These are phyloP conservation scores for Drosophila helvetica DNA, from an alignment of 2,888 invertebrate species.

Conservation along the genomic window DNA sequence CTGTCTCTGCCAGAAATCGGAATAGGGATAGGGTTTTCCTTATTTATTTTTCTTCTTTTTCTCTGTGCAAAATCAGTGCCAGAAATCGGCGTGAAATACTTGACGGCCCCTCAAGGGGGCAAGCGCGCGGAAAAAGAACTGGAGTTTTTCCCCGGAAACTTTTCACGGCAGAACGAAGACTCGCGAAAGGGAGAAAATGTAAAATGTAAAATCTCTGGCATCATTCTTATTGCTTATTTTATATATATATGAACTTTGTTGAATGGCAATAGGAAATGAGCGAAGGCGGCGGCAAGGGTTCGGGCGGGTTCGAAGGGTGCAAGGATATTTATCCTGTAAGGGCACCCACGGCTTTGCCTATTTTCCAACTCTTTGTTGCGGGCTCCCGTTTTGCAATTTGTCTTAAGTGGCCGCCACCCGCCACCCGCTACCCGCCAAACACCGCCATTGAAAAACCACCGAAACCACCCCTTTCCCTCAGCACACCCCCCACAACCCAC, in stretches of 20 bases:
- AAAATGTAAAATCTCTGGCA: conserved; percentile 35
- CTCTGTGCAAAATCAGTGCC: conserved; percentile 39
- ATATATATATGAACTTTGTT: conserved; percentile 37
- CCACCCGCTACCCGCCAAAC: conserved; percentile 1
- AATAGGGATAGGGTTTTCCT: conserved; percentile 49
- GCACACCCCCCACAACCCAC: background rate
- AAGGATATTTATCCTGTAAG: background rate
- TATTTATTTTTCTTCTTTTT: background rate
- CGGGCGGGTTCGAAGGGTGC: background rate
- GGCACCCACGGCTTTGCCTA: conserved; percentile 52
- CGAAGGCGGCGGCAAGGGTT: background rate
- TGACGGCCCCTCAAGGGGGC: conserved; percentile 71
- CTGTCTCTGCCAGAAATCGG: conserved; percentile 32
- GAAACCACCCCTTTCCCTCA: conserved; percentile 18
- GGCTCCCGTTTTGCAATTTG: conserved; percentile 80
- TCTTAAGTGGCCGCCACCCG: conserved; percentile 76
- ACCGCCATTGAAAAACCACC: conserved; percentile 22
- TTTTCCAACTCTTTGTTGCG: conserved; percentile 66
- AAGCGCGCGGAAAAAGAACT: conserved; percentile 44
- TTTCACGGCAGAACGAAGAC: conserved; percentile 46
- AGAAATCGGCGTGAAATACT: conserved; percentile 78
- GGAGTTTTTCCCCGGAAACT: conserved; percentile 46
- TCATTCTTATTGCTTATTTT: conserved; percentile 57
- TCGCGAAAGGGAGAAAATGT: background rate
- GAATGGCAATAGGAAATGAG: conserved; percentile 16